phyloP scores from a whole-genome alignment of 2,113 vertebrate species.

The Pycnonotus jocosus region DNA sequence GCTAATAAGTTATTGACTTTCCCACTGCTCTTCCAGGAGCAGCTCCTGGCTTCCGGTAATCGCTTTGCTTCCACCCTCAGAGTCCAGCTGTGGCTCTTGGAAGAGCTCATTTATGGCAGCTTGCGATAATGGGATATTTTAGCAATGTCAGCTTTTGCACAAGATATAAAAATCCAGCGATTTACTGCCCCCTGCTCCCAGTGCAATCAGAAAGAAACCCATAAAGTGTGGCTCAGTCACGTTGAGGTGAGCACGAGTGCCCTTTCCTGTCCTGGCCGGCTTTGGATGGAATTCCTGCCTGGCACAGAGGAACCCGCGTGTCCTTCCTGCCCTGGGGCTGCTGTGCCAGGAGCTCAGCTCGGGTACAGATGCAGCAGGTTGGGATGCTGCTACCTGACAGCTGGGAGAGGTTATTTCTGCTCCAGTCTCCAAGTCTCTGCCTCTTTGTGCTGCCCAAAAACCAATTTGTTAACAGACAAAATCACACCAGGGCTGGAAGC shows the following conservation, averaged over 20 bases:
- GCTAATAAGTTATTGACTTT: constrained; percentile 49
- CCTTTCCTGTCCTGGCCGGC: accelerated
- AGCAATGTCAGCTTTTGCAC: constrained; percentile 21
- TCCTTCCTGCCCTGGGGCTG: background rate
- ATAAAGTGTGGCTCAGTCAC: background rate
- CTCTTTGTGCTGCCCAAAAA: background rate
- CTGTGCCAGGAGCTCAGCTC: background rate
- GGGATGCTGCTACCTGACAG: background rate
- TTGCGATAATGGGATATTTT: background rate
- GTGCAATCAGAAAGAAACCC: background rate
- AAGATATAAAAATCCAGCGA: background rate
- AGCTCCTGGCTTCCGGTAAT: background rate
- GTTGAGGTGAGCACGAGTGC: background rate
- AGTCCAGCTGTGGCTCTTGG: constrained; percentile 21
- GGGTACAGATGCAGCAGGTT: background rate
- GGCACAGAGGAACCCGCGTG: background rate
- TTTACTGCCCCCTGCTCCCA: constrained; percentile 17
- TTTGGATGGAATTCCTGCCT: background rate
- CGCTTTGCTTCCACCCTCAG: background rate
- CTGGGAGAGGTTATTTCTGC: background rate
- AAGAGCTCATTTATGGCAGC: constrained; percentile 38
- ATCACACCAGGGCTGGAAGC: background rate
- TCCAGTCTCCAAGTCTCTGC: background rate
- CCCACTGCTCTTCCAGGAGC: background rate
- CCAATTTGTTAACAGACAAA: background rate